These are phyloP conservation scores for Ferrisia virgata DNA, from an alignment of 2,888 invertebrate species.

Conservation along the genomic window DNA sequence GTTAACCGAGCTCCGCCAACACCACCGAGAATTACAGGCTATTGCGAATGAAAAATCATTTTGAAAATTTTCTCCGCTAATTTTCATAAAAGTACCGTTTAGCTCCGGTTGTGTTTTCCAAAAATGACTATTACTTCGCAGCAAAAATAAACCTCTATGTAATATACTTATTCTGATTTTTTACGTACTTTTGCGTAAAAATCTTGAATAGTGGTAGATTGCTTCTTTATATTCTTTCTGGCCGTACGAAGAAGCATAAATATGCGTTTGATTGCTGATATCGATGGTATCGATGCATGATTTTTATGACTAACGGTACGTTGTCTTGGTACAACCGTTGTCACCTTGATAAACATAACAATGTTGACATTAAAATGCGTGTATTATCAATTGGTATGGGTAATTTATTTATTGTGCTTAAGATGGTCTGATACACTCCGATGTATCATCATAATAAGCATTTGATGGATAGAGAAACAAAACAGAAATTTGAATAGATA, in stretches of 20 bases:
- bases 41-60: too few relatives aligned
- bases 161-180: too few relatives aligned
- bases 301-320: background rate
- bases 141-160: too few relatives aligned
- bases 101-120: too few relatives aligned
- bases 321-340: background rate
- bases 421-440: too few relatives aligned
- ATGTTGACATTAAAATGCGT: background rate
- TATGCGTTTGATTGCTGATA: background rate
- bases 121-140: too few relatives aligned
- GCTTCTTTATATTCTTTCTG: background rate
- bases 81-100: too few relatives aligned
- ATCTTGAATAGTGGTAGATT: background rate
- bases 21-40: too few relatives aligned
- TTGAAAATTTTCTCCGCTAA: too few relatives aligned
- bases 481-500: too few relatives aligned
- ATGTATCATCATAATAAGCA: too few relatives aligned
- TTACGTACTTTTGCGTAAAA: conserved; percentile 3
- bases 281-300: background rate
- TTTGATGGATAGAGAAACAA: background rate
- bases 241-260: background rate
- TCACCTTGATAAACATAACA: background rate
- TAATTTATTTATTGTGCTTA: background rate
- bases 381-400: background rate
- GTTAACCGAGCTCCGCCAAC: too few relatives aligned